Evolutionary conservation across 2,113 vertebrate species (phyloP), one percentile per base, ranked within the genome.

Genomic region (Amphiprion percula): DNA sequence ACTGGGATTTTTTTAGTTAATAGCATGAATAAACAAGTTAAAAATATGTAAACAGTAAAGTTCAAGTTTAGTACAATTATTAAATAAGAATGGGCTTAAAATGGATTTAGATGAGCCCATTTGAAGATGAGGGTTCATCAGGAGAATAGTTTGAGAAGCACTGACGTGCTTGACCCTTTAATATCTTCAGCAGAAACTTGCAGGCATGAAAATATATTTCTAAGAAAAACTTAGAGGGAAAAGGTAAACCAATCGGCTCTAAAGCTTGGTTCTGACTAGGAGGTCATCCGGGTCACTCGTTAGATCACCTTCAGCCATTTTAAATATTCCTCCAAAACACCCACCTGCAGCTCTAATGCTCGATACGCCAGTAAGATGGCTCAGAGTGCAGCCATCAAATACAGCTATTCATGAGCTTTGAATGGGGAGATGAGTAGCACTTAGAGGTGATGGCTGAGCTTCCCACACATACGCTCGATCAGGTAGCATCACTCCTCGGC

Each of bases 371-470:
- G n/a, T 15, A 68, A 63, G 70, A 77, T 49, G 49, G 46, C 50
- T 68, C 33, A 62, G 59, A 83, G 71, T 66, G 46, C 33, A 69
- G 56, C 55, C 65, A 67, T 50, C 60, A 69, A 77, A 71, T 4
- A 58, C 50, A 54, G 52, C 58, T 68, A 74, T 66, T 87, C 74
- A 87, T 75, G 77, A 87, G 69, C 77, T 26, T 72, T 74, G 79
- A 79, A 86, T 63, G 39, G 50, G 49, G 28, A 56, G 68, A 72
- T 80, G 82, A 84, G 70, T 39, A 49, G 84, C 80, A 82, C 80
- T 91, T 83, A 74, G 62, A 68, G 74, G 52, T 66, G 54, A 82
- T 67, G 77, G 68, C 52, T 65, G 68, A 66, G 63, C 81, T 72
- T 80, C 87, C 79, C 77, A 79, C 74, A 77, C 80, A 61, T 54